Conservation (phyloP, 2,113 vertebrate genomes). For the Apaloderma vittatum region DNA sequence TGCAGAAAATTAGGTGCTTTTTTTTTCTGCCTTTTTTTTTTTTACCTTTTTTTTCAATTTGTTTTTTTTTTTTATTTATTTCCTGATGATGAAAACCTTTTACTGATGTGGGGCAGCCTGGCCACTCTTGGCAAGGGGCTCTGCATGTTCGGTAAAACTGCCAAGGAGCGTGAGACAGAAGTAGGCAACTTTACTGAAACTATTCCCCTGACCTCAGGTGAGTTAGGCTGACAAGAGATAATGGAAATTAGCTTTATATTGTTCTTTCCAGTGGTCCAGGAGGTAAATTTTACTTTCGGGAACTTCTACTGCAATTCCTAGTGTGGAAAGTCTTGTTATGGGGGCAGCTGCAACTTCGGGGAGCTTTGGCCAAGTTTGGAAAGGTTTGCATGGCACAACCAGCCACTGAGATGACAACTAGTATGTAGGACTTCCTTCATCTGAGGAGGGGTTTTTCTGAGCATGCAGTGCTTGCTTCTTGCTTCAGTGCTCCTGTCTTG, state of each 20-base stretch:
- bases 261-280: not conserved
- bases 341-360: not conserved
- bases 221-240: not conserved
- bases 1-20: not conserved
- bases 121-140: not conserved
- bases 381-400: not conserved
- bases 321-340: not conserved
- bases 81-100: not conserved
- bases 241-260: not conserved
- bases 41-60: not conserved
- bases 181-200: not conserved
- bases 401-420: not conserved
- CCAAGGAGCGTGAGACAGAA: not conserved
- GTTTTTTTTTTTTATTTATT: not conserved
- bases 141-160: not conserved
- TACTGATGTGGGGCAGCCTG: not conserved
- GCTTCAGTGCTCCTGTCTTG: not conserved
- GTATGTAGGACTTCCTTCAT: not conserved
- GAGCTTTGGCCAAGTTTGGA: not conserved
- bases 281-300: not conserved
- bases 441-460: not conserved
- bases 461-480: not conserved
- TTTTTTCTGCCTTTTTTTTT: accelerated
- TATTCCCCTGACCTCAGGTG: not conserved
- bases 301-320: not conserved